phyloP scores from a whole-genome alignment of 2,113 vertebrate genomes.

The Himantopus leucocephalus region DNA sequence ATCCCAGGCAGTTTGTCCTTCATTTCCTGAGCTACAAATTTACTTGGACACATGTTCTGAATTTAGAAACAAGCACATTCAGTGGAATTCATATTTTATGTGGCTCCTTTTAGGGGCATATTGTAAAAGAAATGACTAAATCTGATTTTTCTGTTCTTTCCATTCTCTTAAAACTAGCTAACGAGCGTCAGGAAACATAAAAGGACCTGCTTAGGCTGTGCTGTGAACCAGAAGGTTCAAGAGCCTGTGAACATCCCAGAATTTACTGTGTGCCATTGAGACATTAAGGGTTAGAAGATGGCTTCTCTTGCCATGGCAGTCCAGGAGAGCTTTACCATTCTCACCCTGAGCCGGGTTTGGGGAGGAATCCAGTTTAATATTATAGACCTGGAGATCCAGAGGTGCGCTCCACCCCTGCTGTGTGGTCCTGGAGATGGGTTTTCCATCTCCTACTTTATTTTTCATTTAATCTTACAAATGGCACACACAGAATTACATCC shows the following conservation, averaged over 20 bases:
- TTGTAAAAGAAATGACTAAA: slow-evolving; percentile 35
- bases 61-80: slow-evolving; percentile 55
- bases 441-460: not conserved
- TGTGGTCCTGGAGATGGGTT: not conserved
- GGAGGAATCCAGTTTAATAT: not conserved
- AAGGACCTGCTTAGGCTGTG: not conserved
- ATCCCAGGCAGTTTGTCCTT: slow-evolving; percentile 35
- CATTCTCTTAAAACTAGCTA: slow-evolving; percentile 11
- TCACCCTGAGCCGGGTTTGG: not conserved
- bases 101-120: slow-evolving; percentile 43
- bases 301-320: not conserved
- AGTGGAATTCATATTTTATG: slow-evolving; percentile 62
- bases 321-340: not conserved
- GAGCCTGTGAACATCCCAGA: not conserved
- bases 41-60: slow-evolving; percentile 58
- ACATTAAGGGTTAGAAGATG: not conserved
- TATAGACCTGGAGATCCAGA: not conserved
- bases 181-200: not conserved
- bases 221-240: not conserved
- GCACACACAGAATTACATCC: not conserved
- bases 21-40: slow-evolving; percentile 40
- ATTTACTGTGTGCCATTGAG: not conserved
- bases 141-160: not conserved
- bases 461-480: not conserved
- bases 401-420: not conserved